phyloP scores from a whole-genome alignment of 2,888 invertebrate species.

The Pristionchus maxplancki region DNA sequence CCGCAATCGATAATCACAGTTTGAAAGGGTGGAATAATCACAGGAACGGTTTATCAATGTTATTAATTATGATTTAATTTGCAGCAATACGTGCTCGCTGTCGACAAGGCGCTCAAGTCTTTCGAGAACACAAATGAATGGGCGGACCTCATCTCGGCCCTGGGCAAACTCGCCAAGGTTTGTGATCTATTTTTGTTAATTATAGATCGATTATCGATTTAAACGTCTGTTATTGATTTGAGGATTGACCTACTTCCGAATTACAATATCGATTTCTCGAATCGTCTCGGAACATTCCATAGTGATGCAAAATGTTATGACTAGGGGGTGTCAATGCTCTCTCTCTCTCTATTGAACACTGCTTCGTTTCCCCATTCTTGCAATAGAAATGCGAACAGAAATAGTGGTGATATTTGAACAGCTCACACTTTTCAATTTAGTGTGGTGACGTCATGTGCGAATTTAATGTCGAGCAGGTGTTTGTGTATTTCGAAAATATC shows the following conservation, averaged over 20 bases:
- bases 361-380: not conserved
- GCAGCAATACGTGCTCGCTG: conserved; percentile 83
- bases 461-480: not conserved
- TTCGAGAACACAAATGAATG: conserved; percentile 96
- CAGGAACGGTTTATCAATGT: no score
- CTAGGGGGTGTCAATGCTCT: not conserved
- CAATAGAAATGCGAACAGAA: not conserved
- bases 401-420: conserved; percentile 32
- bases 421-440: not conserved
- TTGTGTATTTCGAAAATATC: not conserved
- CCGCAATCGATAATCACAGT: no score
- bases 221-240: no score
- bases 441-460: not conserved
- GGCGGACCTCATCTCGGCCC: conserved; percentile 92
- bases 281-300: not conserved
- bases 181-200: conserved; percentile 54
- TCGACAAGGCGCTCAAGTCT: conserved; percentile 90
- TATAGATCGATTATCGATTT: not conserved
- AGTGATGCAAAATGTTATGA: conserved; percentile 9
- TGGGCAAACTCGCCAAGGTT: conserved; percentile 92
- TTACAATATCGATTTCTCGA: not conserved
- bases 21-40: no score
- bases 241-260: not conserved
- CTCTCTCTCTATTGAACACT: not conserved
- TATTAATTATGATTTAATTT: not conserved